Evolutionary conservation across 1,140 invertebrate genomes (phyloP).

Genomic region (Steinernema feltiae): DNA sequence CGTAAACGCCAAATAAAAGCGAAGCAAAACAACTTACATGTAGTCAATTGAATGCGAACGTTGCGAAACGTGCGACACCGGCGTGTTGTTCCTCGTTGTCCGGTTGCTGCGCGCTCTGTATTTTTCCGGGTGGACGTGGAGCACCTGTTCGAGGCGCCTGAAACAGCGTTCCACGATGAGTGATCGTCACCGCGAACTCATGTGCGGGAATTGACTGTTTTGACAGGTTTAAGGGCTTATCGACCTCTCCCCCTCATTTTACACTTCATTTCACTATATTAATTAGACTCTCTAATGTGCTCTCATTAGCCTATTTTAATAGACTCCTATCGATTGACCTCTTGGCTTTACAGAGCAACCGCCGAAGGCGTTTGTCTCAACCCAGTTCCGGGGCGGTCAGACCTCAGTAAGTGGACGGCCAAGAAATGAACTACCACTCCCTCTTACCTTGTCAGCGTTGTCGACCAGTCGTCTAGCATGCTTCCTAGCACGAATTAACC

Average conservation of each 20-base stretch:
- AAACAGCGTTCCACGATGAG: slow-evolving; percentile 12
- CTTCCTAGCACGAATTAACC: background rate
- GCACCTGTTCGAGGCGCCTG: slow-evolving; percentile 36
- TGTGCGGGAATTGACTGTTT: no score
- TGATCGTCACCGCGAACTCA: background rate
- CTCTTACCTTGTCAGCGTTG: slow-evolving; percentile 6
- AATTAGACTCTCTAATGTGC: no score
- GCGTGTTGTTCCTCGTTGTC: background rate
- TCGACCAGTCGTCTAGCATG: slow-evolving; percentile 2
- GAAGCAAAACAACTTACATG: slow-evolving; percentile 1
- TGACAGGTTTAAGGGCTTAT: no score
- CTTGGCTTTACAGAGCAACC: no score
- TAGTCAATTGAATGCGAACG: slow-evolving; percentile 7
- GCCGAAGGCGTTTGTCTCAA: no score
- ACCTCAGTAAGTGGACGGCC: background rate
- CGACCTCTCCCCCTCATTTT: no score
- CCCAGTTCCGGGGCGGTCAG: no score
- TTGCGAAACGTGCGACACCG: background rate
- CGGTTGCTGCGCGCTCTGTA: slow-evolving; percentile 4
- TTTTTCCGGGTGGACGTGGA: slow-evolving; percentile 37
- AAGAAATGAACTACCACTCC: no score
- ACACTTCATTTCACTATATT: no score
- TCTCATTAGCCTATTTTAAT: no score
- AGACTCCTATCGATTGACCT: no score
- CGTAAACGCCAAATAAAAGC: background rate